Conservation (phyloP, 2,888 invertebrate species). For the Cosmia pyralina region DNA sequence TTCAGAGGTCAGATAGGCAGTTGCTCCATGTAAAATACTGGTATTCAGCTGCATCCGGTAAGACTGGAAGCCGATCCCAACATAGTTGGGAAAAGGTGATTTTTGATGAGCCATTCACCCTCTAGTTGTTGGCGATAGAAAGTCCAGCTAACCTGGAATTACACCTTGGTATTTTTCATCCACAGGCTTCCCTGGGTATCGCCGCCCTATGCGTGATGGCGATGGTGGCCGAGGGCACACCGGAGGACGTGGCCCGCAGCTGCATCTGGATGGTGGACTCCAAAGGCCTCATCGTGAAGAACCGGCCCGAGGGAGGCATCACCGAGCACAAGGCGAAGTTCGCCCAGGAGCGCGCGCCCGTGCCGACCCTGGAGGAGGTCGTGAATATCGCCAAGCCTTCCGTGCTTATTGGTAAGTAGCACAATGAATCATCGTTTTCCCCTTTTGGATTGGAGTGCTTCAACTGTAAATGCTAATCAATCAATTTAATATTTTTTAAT, state of each 20-base stretch:
- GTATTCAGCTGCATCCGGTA: no score
- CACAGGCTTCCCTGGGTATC: constrained; percentile 97
- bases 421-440: background rate
- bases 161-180: no score
- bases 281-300: constrained; percentile 97
- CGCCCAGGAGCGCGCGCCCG: constrained; percentile 94
- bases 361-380: constrained; percentile 95
- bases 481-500: no score
- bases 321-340: constrained; percentile 95
- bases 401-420: constrained; percentile 94
- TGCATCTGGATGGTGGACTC: constrained; percentile 99
- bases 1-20: no score
- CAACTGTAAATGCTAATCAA: background rate
- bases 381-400: constrained; percentile 95
- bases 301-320: constrained; percentile 95
- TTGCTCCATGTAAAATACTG: no score
- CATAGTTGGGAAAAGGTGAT: no score
- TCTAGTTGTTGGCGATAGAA: background rate
- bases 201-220: constrained; percentile 97
- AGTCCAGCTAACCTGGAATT: no score
- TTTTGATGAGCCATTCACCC: background rate
- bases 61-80: no score
- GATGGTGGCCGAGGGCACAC: constrained; percentile 96
- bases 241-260: constrained; percentile 93
- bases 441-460: background rate